A percentile compares a stretch with the other conserved stretches of the same genome.
Evolutionary conservation across 2,797 vertebrate genomes (phyloP).

Genomic region (Lateolabrax maculatus): DNA sequence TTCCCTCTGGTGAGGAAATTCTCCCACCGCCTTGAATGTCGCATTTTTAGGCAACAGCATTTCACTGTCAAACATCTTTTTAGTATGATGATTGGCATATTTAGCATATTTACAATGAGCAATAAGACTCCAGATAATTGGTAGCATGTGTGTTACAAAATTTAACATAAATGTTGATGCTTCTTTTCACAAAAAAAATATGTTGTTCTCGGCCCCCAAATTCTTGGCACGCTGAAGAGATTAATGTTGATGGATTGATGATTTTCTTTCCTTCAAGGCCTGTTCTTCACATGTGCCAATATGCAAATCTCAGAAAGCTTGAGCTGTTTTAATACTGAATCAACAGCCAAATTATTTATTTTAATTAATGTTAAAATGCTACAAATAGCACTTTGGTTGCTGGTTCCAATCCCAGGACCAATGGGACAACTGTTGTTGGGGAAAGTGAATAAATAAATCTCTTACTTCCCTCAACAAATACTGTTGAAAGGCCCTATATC

Average conservation of each 20-base stretch:
- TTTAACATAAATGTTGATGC: conserved; percentile 6
- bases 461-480: neutral
- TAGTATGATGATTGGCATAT: neutral
- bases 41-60: neutral
- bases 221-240: neutral
- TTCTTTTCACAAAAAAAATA: neutral
- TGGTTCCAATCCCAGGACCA: neutral
- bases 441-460: neutral
- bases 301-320: neutral
- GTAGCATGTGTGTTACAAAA: neutral
- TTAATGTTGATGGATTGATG: neutral
- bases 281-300: neutral
- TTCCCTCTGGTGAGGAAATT: neutral
- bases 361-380: neutral
- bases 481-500: neutral
- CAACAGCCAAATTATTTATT: neutral
- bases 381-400: neutral
- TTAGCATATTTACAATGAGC: neutral
- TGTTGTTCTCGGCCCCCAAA: neutral
- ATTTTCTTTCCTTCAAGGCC: neutral
- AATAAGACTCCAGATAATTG: neutral
- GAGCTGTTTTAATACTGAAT: neutral
- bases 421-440: neutral
- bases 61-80: neutral
- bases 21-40: neutral